These are phyloP conservation scores for Melanogrammus aeglefinus DNA, from an alignment of 2,797 vertebrate species.

Conservation along the genomic window DNA sequence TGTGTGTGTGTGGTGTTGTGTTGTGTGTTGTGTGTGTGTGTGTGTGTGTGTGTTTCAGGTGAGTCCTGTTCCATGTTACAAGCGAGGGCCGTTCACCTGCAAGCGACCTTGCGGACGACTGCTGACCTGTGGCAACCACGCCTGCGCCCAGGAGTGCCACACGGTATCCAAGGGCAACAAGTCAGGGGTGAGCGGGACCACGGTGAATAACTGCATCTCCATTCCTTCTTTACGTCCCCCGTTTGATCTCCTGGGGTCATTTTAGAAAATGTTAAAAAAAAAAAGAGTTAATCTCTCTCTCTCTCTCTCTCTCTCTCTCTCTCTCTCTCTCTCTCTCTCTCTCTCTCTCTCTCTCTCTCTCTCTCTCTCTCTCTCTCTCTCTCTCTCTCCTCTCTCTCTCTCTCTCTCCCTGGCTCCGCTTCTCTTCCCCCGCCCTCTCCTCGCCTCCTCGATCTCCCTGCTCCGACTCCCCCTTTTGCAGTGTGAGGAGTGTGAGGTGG, in stretches of 20 bases:
- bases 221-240: neutral
- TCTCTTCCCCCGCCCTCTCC: too few species aligned
- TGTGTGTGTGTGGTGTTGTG: neutral
- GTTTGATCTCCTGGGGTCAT: neutral
- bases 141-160: conserved; percentile 59
- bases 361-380: neutral
- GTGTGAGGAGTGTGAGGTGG: conserved; percentile 77
- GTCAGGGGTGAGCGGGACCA: conserved; percentile 26
- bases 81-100: conserved; percentile 54
- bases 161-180: conserved; percentile 38
- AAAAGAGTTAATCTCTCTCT: neutral
- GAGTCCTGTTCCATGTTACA: conserved; percentile 58
- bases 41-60: conserved; percentile 50
- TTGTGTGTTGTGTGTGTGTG: conserved; percentile 6
- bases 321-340: neutral
- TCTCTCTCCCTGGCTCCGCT: too few species aligned
- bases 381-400: neutral
- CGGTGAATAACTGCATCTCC: neutral
- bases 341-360: neutral
- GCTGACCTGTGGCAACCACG: conserved; percentile 60
- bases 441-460: too few species aligned
- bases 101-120: conserved; percentile 44
- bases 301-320: too few species aligned
- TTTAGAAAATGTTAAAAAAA: neutral
- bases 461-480: conserved; percentile 8